Conservation (phyloP, 2,797 vertebrate genomes). For the Amblyopsis hoosieri region DNA sequence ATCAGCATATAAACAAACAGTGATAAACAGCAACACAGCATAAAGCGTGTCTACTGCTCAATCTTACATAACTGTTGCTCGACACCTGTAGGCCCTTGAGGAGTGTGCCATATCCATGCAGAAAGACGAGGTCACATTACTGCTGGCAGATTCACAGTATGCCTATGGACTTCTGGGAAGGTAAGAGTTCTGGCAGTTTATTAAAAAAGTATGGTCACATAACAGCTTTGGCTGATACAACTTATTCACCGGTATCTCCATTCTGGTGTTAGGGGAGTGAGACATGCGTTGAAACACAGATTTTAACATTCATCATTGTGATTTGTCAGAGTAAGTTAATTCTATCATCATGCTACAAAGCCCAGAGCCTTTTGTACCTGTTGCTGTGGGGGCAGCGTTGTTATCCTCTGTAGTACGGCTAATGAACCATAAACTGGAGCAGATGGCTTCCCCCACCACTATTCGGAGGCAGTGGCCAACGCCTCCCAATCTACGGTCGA, state of each 20-base stretch:
- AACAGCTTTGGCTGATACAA: not conserved
- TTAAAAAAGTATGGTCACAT: not conserved
- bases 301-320: constrained; percentile 23
- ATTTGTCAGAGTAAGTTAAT: constrained; percentile 20
- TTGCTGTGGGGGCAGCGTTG: constrained; percentile 66
- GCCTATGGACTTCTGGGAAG: constrained; percentile 83
- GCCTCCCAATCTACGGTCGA: constrained; percentile 63
- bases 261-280: constrained; percentile 6
- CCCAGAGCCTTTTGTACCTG: constrained; percentile 67
- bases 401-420: constrained; percentile 61
- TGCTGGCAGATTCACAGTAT: constrained; percentile 83
- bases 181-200: constrained; percentile 61
- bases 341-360: constrained; percentile 35
- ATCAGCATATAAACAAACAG: too few relatives aligned
- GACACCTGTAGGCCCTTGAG: constrained; percentile 79
- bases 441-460: constrained; percentile 76
- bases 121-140: constrained; percentile 78
- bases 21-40: too few relatives aligned
- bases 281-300: constrained; percentile 11
- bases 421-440: constrained; percentile 80
- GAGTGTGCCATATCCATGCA: constrained; percentile 82
- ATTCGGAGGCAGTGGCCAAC: constrained; percentile 52
- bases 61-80: constrained; percentile 32
- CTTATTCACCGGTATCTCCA: constrained; percentile 7
- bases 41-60: not conserved